Evolutionary conservation across 2,797 vertebrate species (phyloP), one percentile per base, ranked within the genome.

Genomic region (Molothrus ater): DNA sequence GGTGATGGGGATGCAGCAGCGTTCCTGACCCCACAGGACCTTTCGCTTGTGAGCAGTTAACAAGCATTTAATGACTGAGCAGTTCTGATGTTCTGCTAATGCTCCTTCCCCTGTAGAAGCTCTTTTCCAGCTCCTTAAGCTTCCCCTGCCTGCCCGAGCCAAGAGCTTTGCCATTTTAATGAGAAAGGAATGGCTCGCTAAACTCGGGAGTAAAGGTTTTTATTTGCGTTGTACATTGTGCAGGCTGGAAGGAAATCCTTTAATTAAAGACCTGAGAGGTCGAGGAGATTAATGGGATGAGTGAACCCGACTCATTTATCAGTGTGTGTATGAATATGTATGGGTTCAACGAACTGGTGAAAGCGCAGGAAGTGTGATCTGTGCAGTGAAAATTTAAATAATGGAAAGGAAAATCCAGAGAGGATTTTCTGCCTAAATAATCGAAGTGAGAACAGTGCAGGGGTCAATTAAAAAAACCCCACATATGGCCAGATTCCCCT

Each of bases 141-240:
- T 90, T 50, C 15, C 38, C 1, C 43, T 56, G 79, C 70, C 79
- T 78, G 66, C 53, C 26, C 29, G 28, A 95, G 76, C 84, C 90
- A 72, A 78, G 71, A 86, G 40, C 47, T 93, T 95, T 92, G 43
- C 68, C 34, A n/a, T 93, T 96, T 96, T 96, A 90, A 94, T 91
- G 86, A 95, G 92, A 72, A 84, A 88, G 32, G 57, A 80, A 94
- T 13, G 61, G 43, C 32, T 94, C 1, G 0, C 38, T 79, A 42
- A 51, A 20, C n/a, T 47, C 0, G 3, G 66, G 63, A 51, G 87
- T 63, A 43, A 84, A 81, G 72, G 54, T 65, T 69, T 86, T 94
- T 86, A 63, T 93, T 79, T 81, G 53, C 32, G 17, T 63, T 78
- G 53, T 47, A 29, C 17, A 10, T 38, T 19, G 5, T 70, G n/a